Evolutionary conservation across 2,797 vertebrate genomes (phyloP), one percentile per base, ranked within the genome.

Genomic region (Chrosomus eos): DNA sequence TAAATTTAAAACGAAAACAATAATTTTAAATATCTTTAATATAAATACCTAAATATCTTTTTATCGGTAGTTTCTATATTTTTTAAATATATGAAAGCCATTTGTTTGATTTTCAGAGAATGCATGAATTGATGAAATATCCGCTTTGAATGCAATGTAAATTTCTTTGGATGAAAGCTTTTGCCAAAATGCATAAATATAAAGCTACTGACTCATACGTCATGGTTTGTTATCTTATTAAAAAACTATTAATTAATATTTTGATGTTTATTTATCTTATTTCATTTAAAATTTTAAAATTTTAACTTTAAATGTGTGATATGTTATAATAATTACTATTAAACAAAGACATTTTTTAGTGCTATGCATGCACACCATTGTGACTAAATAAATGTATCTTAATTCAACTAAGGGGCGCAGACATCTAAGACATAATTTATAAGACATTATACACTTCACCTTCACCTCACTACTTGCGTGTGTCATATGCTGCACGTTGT

Each of bases 381-480:
- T 62, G 14, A 77, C 26, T 43, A 43, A 21, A 45, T 31, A 28
- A 43, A 78, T 1, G 3, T 10, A 62, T 28, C 26, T 3, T 0
- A 21, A 26, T n/a, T 71, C 11, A 76, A n/a, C 36, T 36, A 36
- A 36, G 36, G 8, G 19, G 36, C 9, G 2, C 18, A 43, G 21
- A 60, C 75, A 40, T 60, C 7, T 40, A 62, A 78, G 40, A 64
- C 58, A 45, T 64, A 2, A 45, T 78, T 78, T 31, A 78, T 45
- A 43, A 78, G 16, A 77, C 23, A 26, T 62, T 10, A 7, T 62
- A 38, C 21, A 55, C 53, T 9, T 28, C n/a, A 62, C n/a, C 36
- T 77, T 62, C 38, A 78, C 58, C 38, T 64, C n/a, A 19, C 23
- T 45, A 33, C 26, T 64, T 64, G 60, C 18, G 13, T 33, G 43